These are phyloP conservation scores for Euura lappo DNA, from an alignment of 1,140 invertebrate species.

Conservation along the genomic window DNA sequence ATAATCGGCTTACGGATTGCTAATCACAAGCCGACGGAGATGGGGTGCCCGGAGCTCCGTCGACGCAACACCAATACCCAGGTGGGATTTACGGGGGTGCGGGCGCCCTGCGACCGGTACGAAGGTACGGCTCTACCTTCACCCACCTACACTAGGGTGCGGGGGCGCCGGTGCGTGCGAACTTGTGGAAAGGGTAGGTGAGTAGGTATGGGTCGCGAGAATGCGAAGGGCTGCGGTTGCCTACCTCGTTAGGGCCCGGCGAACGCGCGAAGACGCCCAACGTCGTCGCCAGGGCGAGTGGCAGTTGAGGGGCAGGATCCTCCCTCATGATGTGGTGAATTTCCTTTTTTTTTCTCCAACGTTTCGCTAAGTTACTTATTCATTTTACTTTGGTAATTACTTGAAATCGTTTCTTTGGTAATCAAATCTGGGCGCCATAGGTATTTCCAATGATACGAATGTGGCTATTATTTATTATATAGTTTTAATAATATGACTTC, in stretches of 20 bases:
- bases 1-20: slow-evolving; percentile 49
- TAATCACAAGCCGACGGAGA: slow-evolving; percentile 43
- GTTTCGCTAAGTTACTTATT: neutral
- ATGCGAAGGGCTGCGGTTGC: neutral
- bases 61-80: neutral
- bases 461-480: no score
- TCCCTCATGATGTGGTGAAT: neutral
- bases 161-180: neutral
- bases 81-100: neutral
- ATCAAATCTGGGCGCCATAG: no score
- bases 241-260: slow-evolving; percentile 36
- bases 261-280: slow-evolving; percentile 26
- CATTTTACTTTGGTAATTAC: neutral
- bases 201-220: neutral
- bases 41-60: neutral
- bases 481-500: no score
- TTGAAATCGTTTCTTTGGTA: no score
- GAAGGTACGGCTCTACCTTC: neutral
- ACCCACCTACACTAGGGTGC: neutral
- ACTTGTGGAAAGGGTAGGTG: neutral
- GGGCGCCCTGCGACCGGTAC: neutral
- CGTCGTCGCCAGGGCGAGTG: slow-evolving; percentile 10
- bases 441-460: no score
- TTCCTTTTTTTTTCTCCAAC: slow-evolving; percentile 10
- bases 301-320: neutral